These are phyloP conservation scores for Agelastica alni DNA, from an alignment of 2,888 invertebrate genomes.

Conservation along the genomic window DNA sequence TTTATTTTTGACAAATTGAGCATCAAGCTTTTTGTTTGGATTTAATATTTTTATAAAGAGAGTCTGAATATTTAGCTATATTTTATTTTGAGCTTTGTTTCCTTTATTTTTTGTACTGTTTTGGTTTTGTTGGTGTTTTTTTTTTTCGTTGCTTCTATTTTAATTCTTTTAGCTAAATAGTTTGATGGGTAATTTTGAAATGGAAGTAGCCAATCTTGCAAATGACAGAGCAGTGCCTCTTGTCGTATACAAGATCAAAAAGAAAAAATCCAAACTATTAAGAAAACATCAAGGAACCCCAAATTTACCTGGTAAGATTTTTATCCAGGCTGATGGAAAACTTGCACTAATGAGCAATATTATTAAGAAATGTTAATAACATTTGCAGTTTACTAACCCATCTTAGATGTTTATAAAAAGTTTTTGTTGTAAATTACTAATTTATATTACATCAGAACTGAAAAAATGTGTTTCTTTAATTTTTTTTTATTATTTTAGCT, in stretches of 20 bases:
- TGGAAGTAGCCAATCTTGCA: constrained; percentile 56
- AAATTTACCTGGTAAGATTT: constrained; percentile 77
- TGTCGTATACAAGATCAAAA: constrained; percentile 61
- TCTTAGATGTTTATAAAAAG: too few relatives aligned
- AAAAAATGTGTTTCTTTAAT: too few relatives aligned
- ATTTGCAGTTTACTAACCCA: too few relatives aligned
- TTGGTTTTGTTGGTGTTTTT: constrained; percentile 39
- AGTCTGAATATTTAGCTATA: too few relatives aligned
- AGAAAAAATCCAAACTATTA: constrained; percentile 71
- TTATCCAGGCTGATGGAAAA: too few relatives aligned
- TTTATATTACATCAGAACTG: too few relatives aligned
- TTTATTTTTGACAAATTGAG: too few relatives aligned
- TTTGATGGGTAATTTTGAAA: constrained; percentile 61
- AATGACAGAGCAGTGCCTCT: constrained; percentile 60
- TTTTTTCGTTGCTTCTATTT: constrained; percentile 41
- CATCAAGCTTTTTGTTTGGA: too few relatives aligned
- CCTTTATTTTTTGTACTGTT: neutral
- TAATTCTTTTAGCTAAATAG: constrained; percentile 62
- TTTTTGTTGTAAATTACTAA: too few relatives aligned
- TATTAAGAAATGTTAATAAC: too few relatives aligned
- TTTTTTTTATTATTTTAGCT: constrained; percentile 71
- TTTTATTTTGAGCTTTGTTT: neutral
- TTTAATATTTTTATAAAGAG: too few relatives aligned
- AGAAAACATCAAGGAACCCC: constrained; percentile 79
- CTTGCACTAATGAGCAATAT: too few relatives aligned